Percentiles rank a stretch among this genome's conserved stretches.
Evolutionary conservation across 1,140 invertebrate species (phyloP).

Genomic region (Bombus superbus): DNA sequence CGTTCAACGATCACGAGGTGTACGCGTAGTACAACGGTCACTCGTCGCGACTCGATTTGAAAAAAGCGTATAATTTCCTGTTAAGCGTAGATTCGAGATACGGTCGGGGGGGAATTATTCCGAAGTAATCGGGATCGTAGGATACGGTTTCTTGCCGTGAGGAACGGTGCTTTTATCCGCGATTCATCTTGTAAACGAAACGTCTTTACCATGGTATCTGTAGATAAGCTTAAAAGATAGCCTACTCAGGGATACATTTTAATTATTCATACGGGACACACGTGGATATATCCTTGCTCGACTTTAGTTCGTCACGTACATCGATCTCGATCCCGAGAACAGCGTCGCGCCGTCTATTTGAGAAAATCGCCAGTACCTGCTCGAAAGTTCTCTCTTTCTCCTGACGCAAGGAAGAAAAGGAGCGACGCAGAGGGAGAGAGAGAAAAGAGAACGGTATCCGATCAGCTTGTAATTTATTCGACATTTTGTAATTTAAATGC

Average conservation of each 20-base stretch:
- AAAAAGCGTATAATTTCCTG: not conserved
- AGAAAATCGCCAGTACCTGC: slow-evolving; percentile 34
- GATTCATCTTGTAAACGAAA: slow-evolving; percentile 34
- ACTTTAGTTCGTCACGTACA: slow-evolving; percentile 42
- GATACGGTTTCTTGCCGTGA: not conserved
- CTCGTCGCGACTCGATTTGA: not conserved
- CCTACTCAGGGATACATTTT: slow-evolving; percentile 41
- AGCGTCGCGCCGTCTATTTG: slow-evolving; percentile 27
- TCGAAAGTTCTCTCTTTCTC: not conserved
- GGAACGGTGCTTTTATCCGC: not conserved
- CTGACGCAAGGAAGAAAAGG: not conserved
- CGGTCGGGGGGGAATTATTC: not conserved
- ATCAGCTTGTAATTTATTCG: slow-evolving; percentile 38
- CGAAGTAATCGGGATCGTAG: not conserved
- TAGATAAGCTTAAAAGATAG: slow-evolving; percentile 45
- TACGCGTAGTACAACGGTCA: not conserved
- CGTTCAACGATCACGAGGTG: no score
- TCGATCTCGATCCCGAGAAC: slow-evolving; percentile 37
- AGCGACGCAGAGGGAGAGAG: not conserved
- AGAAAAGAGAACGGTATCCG: not conserved
- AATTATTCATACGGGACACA: slow-evolving; percentile 52
- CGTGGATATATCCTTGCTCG: slow-evolving; percentile 49
- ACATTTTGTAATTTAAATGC: slow-evolving; percentile 43
- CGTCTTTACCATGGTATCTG: slow-evolving; percentile 30
- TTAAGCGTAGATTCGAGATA: not conserved